Evolutionary conservation across 2,797 vertebrate genomes (phyloP).

Genomic region (Acipenser ruthenus): DNA sequence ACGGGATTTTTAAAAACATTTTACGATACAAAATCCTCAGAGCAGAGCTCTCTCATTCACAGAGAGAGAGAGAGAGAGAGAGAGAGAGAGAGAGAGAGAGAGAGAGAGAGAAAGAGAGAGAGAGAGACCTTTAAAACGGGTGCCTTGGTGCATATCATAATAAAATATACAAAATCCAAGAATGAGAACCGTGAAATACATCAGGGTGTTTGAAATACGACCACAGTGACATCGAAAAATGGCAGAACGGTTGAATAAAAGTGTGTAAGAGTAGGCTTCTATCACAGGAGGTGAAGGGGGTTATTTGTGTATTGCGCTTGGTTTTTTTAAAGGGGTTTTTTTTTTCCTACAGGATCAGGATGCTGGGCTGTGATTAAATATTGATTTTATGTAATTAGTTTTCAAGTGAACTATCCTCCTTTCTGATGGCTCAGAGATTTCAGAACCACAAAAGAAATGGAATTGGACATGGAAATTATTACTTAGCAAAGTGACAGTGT

Average conservation of each 20-base stretch:
- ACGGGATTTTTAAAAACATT: too few species aligned
- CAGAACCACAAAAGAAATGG: constrained; percentile 62
- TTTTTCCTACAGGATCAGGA: constrained; percentile 25
- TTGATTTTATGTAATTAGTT: constrained; percentile 79
- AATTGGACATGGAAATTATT: constrained; percentile 67
- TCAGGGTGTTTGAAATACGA: background rate
- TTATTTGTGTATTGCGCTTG: constrained; percentile 54
- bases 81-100: too few species aligned
- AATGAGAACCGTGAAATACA: too few species aligned
- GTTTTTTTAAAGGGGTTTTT: constrained; percentile 55
- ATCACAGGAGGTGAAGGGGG: constrained; percentile 35
- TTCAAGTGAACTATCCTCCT: constrained; percentile 67
- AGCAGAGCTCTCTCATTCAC: too few species aligned
- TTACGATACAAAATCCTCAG: too few species aligned
- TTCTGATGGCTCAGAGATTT: constrained; percentile 62
- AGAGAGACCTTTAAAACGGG: background rate
- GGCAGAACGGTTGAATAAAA: constrained; percentile 3
- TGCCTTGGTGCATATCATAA: background rate
- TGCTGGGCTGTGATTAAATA: constrained; percentile 66
- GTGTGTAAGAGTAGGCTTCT: background rate
- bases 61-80: background rate
- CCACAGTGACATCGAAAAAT: background rate
- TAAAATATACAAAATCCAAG: background rate
- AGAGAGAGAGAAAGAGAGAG: too few species aligned
- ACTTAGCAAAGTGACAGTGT: constrained; percentile 55